Percentiles rank a stretch among this genome's conserved stretches.
These are phyloP conservation scores for Spilarctia lutea DNA, from an alignment of 2,888 invertebrate species.

Conservation along the genomic window DNA sequence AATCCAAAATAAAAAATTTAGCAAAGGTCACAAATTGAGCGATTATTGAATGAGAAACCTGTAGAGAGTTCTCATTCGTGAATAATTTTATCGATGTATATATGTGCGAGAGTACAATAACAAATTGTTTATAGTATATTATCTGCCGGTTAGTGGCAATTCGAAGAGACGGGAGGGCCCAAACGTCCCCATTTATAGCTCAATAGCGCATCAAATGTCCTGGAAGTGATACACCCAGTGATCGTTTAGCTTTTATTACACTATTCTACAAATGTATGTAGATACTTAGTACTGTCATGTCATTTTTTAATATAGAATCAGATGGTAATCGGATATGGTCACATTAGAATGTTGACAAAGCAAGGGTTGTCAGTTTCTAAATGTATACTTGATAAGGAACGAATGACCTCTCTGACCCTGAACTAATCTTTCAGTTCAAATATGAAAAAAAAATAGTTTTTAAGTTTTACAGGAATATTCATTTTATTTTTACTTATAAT, in stretches of 20 bases:
- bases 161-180: slow-evolving; percentile 51
- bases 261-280: slow-evolving; percentile 27
- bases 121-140: slow-evolving; percentile 59
- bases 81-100: slow-evolving; percentile 46
- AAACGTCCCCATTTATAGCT: slow-evolving; percentile 65
- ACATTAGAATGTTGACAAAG: neutral
- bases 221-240: slow-evolving; percentile 73
- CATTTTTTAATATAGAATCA: neutral
- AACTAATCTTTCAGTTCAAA: neutral
- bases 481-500: neutral
- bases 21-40: slow-evolving; percentile 33
- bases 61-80: slow-evolving; percentile 28
- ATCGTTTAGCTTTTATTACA: slow-evolving; percentile 69
- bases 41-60: slow-evolving; percentile 19
- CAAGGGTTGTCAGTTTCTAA: neutral
- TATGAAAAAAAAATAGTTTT: too few species aligned
- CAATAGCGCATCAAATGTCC: slow-evolving; percentile 74
- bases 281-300: neutral
- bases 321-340: neutral
- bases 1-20: slow-evolving; percentile 16
- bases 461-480: neutral
- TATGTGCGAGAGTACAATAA: slow-evolving; percentile 41
- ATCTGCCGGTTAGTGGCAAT: slow-evolving; percentile 57
- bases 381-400: neutral
- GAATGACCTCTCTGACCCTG: neutral